Evolutionary conservation across 1,140 invertebrate genomes (phyloP).

Genomic region (Psilanteris sp.): DNA sequence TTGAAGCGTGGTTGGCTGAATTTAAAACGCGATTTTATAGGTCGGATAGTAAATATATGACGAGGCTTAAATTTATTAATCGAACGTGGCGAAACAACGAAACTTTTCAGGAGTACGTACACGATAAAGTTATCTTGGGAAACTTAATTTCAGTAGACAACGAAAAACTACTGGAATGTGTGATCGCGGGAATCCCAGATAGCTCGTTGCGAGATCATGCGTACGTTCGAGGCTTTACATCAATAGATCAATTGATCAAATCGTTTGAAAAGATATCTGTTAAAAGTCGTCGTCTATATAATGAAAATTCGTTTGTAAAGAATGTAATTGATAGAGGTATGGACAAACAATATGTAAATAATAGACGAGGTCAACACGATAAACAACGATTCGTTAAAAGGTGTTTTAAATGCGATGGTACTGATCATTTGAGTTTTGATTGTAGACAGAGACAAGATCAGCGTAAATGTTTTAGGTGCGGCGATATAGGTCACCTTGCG

Average conservation of each 20-base stretch:
- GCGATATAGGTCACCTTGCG: constrained; percentile 1
- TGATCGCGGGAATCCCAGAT: constrained; percentile 65
- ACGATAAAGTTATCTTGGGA: constrained; percentile 63
- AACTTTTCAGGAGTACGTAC: constrained; percentile 55
- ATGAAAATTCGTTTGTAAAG: neutral
- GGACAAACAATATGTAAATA: neutral
- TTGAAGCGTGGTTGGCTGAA: neutral
- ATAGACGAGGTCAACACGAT: neutral
- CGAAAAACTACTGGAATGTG: neutral
- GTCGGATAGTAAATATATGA: neutral
- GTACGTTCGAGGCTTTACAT: constrained; percentile 4
- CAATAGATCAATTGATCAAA: neutral
- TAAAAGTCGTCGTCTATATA: neutral
- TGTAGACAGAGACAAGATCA: constrained; percentile 19
- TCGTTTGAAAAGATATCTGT: constrained; percentile 4
- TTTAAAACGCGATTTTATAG: neutral
- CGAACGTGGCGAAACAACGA: constrained; percentile 56
- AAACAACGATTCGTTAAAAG: neutral
- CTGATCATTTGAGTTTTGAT: constrained; percentile 3
- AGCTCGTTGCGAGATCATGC: constrained; percentile 11
- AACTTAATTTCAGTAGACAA: constrained; percentile 56
- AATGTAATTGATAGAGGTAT: neutral
- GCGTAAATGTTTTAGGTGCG: constrained; percentile 52
- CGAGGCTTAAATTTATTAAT: constrained; percentile 53
- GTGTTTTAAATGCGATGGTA: constrained; percentile 1